Conservation (phyloP, 2,797 vertebrate genomes). For the Microchirus variegatus region DNA sequence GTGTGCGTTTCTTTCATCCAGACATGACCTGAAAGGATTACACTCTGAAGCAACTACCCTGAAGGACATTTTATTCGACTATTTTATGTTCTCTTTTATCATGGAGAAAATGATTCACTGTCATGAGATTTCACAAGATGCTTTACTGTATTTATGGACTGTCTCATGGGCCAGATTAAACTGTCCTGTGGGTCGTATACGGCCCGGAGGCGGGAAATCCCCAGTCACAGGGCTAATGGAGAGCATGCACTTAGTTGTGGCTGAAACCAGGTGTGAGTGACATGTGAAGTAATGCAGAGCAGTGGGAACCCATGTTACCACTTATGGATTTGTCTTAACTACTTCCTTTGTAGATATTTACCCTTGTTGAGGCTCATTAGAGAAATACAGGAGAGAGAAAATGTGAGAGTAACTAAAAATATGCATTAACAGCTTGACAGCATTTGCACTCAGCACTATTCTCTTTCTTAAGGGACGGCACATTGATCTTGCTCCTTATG, state of each 20-base stretch:
- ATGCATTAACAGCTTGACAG: conserved; percentile 53
- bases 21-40: too few relatives aligned
- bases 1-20: too few relatives aligned
- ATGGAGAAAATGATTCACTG: too few relatives aligned
- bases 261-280: conserved; percentile 35
- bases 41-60: too few relatives aligned
- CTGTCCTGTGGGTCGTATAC: background rate
- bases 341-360: conserved; percentile 28
- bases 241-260: background rate
- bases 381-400: conserved; percentile 43
- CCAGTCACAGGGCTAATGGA: background rate
- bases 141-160: background rate
- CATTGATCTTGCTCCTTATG: too few relatives aligned
- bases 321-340: conserved; percentile 51
- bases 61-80: too few relatives aligned
- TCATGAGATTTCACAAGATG: too few relatives aligned
- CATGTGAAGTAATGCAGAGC: conserved; percentile 44
- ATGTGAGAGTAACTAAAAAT: conserved; percentile 41
- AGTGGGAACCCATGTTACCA: conserved; percentile 46
- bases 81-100: too few relatives aligned
- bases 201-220: background rate
- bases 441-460: conserved; percentile 3
- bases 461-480: too few relatives aligned
- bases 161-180: background rate
- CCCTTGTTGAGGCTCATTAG: conserved; percentile 61